Evolutionary conservation across 2,113 vertebrate species (phyloP).

Genomic region (Trogon surrucura): DNA sequence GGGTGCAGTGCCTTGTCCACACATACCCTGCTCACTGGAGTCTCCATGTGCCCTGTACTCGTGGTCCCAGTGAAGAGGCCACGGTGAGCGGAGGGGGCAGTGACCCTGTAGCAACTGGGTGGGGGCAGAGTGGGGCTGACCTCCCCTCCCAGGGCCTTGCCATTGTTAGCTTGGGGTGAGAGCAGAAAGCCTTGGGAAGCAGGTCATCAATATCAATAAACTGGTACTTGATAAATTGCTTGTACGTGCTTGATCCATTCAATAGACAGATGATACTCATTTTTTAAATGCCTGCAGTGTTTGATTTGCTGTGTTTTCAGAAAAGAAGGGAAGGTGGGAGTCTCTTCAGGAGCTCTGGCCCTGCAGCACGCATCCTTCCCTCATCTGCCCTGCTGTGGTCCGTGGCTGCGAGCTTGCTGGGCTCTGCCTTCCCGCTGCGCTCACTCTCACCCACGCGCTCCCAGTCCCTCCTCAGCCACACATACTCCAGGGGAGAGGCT

Average conservation of each 20-base stretch:
- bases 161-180: not conserved
- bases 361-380: not conserved
- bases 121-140: too few relatives aligned
- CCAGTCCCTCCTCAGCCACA: not conserved
- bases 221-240: not conserved
- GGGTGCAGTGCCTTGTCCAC: not conserved
- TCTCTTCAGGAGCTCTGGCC: accelerated
- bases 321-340: not conserved
- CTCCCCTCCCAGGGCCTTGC: not conserved
- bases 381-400: accelerated
- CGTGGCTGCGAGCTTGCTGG: not conserved
- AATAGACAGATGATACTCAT: not conserved
- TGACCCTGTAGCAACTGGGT: not conserved
- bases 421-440: not conserved
- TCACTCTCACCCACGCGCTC: not conserved
- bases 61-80: not conserved
- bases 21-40: not conserved
- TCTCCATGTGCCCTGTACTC: accelerated
- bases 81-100: accelerated
- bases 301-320: not conserved
- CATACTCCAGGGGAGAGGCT: not conserved
- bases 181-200: not conserved
- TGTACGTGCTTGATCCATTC: accelerated
- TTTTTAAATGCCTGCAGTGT: not conserved
- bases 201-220: not conserved